Conservation (phyloP, 2,888 invertebrate genomes). For the Tupiocoris notatus region DNA sequence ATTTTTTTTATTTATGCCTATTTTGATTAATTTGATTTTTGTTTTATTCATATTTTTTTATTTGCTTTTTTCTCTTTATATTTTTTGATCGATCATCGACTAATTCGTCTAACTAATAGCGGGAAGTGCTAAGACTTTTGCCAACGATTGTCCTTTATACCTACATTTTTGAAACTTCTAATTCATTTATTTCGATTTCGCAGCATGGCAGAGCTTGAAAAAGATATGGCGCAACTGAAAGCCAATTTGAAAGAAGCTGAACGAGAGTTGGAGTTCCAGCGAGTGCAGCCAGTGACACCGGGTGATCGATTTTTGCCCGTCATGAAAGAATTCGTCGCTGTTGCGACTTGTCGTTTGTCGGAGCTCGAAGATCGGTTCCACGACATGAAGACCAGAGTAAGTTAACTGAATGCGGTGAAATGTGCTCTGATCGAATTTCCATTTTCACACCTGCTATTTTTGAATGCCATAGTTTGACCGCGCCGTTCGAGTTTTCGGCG, state of each 20-base stretch:
- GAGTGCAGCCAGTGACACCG: constrained; percentile 66
- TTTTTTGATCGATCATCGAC: no score
- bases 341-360: constrained; percentile 85
- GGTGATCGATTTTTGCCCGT: constrained; percentile 87
- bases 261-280: constrained; percentile 86
- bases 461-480: constrained; percentile 80
- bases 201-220: constrained; percentile 84
- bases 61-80: no score
- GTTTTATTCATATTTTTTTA: no score
- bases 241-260: constrained; percentile 83
- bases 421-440: no score
- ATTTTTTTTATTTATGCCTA: no score
- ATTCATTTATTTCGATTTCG: constrained; percentile 35
- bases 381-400: constrained; percentile 84
- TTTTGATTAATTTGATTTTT: no score
- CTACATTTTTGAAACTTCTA: no score
- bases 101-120: no score
- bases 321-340: constrained; percentile 92
- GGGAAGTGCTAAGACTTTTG: no score
- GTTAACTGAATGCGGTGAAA: no score
- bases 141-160: no score
- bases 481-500: constrained; percentile 85
- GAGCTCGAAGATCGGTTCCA: constrained; percentile 90
- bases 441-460: not conserved
- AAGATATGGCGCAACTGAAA: constrained; percentile 80